Evolutionary conservation across 2,888 invertebrate species (phyloP).

Genomic region (Erynnis tages): DNA sequence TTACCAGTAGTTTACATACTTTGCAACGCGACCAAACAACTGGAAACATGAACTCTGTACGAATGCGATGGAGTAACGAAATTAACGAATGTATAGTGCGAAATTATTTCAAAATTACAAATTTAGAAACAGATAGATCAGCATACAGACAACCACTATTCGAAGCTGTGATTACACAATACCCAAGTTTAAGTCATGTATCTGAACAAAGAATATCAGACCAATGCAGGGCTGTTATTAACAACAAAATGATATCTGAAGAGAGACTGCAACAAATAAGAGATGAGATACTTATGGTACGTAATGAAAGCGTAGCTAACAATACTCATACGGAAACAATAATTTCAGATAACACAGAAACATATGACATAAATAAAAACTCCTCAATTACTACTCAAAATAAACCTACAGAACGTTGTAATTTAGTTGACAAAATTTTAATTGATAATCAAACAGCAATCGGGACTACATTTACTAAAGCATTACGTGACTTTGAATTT

Average conservation of each 20-base stretch:
- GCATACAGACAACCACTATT: slow-evolving; percentile 21
- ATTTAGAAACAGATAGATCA: slow-evolving; percentile 17
- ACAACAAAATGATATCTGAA: slow-evolving; percentile 24
- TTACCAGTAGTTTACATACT: too few species aligned
- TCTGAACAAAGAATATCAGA: slow-evolving; percentile 29
- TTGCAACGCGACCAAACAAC: too few species aligned
- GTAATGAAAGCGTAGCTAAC: not conserved
- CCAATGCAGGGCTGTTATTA: slow-evolving; percentile 24
- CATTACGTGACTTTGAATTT: not conserved
- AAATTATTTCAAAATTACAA: slow-evolving; percentile 23
- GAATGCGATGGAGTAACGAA: slow-evolving; percentile 25
- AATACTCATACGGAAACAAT: too few species aligned
- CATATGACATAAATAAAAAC: too few species aligned
- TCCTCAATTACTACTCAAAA: too few species aligned
- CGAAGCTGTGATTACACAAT: slow-evolving; percentile 5
- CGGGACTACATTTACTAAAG: not conserved
- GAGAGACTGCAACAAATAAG: not conserved
- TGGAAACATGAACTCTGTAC: too few species aligned
- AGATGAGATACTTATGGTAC: not conserved
- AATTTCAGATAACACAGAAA: too few species aligned
- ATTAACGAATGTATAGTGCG: slow-evolving; percentile 26
- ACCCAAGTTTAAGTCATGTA: slow-evolving; percentile 15
- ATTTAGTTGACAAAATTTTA: too few species aligned
- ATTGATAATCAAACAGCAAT: not conserved
- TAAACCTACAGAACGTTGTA: too few species aligned